Evolutionary conservation across 2,888 invertebrate genomes (phyloP).

Genomic region (Ichneumoninae sp.): DNA sequence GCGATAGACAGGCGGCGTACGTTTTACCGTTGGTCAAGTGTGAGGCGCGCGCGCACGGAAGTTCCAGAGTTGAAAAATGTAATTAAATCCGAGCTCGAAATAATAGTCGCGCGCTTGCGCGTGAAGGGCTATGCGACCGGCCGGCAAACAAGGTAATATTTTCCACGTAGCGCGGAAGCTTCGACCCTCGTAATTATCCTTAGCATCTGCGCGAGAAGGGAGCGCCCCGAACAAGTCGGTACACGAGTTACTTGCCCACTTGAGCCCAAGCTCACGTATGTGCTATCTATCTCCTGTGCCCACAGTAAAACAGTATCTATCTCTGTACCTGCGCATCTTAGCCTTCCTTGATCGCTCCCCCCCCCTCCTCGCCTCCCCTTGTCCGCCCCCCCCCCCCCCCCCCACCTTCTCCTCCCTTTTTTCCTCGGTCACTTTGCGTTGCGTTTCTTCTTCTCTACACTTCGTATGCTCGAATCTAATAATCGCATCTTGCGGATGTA

Average conservation of each 20-base stretch:
- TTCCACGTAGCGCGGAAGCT: constrained; percentile 73
- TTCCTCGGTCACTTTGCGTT: constrained; percentile 4
- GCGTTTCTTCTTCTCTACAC: constrained; percentile 31
- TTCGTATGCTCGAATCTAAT: constrained; percentile 59
- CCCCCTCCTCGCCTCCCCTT: too few relatives aligned
- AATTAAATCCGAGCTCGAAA: constrained; percentile 10
- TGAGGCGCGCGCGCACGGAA: constrained; percentile 4
- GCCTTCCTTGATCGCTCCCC: not conserved
- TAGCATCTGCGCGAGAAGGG: constrained; percentile 55
- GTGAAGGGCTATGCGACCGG: constrained; percentile 6
- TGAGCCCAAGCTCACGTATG: constrained; percentile 18
- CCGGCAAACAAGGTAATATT: constrained; percentile 64
- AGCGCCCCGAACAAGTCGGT: constrained; percentile 47
- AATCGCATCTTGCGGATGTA: constrained; percentile 67
- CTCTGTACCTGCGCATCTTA: constrained; percentile 1
- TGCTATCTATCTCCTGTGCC: constrained; percentile 30
- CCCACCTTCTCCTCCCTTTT: not conserved
- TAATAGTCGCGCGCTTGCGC: constrained; percentile 25
- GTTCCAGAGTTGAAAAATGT: constrained; percentile 27
- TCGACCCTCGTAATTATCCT: constrained; percentile 69
- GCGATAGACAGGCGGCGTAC: not conserved
- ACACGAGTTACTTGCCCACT: constrained; percentile 23
- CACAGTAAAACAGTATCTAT: constrained; percentile 19
- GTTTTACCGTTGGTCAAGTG: constrained; percentile 34
- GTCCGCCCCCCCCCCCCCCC: not conserved